phyloP scores from a whole-genome alignment of 2,113 vertebrate genomes.

The Limnothrissa miodon region DNA sequence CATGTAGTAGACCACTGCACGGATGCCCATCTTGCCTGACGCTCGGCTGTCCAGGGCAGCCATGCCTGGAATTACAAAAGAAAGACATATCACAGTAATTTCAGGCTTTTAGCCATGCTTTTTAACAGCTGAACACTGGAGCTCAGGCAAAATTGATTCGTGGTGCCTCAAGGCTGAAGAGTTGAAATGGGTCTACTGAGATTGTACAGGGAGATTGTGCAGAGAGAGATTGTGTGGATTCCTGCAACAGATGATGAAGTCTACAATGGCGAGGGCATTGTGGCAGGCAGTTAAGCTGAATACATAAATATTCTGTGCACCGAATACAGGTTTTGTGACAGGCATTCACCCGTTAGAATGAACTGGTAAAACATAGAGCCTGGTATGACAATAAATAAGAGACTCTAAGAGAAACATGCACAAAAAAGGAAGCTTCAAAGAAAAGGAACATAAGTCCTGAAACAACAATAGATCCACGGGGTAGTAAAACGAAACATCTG shows the following conservation, averaged over 20 bases:
- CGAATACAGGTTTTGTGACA: neutral
- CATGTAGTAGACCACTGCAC: conserved; percentile 94
- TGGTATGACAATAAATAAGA: neutral
- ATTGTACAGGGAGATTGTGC: neutral
- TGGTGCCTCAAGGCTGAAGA: neutral
- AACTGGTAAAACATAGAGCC: neutral
- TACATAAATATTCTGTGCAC: neutral
- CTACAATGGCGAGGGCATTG: neutral
- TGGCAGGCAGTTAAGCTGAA: neutral
- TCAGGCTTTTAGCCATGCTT: neutral
- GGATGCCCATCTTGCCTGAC: conserved; percentile 92
- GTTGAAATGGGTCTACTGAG: neutral
- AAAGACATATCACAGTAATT: neutral
- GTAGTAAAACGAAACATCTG: conserved; percentile 5
- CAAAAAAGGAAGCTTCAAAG: neutral
- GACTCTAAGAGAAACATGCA: neutral
- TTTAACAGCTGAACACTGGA: neutral
- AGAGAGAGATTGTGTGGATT: no score
- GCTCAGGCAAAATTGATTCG: neutral
- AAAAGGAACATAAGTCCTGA: neutral
- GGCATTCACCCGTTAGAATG: neutral
- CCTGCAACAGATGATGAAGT: neutral
- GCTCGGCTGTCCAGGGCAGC: conserved; percentile 92
- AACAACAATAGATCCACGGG: neutral
- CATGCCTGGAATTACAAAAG: conserved; percentile 78